Evolutionary conservation across 1,140 invertebrate species (phyloP).

Genomic region (Diploscapter pachys): DNA sequence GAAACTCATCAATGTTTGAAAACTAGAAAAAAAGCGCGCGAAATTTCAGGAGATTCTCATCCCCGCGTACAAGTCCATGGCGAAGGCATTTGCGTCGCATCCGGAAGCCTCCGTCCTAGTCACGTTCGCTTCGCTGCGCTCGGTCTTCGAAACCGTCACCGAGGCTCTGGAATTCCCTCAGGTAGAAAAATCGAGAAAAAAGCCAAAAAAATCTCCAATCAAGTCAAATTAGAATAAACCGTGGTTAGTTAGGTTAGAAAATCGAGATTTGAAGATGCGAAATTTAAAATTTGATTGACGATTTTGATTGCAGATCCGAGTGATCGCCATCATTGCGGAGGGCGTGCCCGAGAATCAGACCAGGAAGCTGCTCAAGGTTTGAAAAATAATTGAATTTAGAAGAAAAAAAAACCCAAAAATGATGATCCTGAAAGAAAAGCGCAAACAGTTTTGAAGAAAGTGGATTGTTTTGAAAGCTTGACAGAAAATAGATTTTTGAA

Average conservation of each 20-base stretch:
- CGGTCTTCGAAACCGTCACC: constrained; percentile 92
- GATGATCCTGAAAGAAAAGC: constrained; percentile 43
- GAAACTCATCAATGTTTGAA: constrained; percentile 1
- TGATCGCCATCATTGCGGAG: constrained; percentile 97
- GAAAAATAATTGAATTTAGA: no score
- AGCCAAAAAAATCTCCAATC: neutral
- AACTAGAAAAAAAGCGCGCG: neutral
- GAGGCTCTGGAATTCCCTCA: constrained; percentile 84
- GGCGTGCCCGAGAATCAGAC: constrained; percentile 98
- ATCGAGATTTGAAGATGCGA: neutral
- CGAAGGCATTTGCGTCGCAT: constrained; percentile 90
- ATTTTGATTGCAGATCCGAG: constrained; percentile 70
- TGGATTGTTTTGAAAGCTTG: no score
- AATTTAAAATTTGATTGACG: constrained; percentile 17
- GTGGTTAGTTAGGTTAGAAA: neutral
- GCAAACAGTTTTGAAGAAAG: no score
- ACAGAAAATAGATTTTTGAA: neutral
- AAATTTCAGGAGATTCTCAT: constrained; percentile 72
- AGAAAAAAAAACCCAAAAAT: no score
- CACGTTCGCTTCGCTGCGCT: constrained; percentile 96
- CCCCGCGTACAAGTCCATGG: constrained; percentile 95
- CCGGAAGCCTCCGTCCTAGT: constrained; percentile 90
- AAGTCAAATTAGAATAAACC: no score
- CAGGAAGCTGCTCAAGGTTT: constrained; percentile 79
- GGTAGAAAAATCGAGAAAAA: constrained; percentile 62